Evolutionary conservation across 2,797 vertebrate genomes (phyloP).

Genomic region (Mastacembelus armatus): DNA sequence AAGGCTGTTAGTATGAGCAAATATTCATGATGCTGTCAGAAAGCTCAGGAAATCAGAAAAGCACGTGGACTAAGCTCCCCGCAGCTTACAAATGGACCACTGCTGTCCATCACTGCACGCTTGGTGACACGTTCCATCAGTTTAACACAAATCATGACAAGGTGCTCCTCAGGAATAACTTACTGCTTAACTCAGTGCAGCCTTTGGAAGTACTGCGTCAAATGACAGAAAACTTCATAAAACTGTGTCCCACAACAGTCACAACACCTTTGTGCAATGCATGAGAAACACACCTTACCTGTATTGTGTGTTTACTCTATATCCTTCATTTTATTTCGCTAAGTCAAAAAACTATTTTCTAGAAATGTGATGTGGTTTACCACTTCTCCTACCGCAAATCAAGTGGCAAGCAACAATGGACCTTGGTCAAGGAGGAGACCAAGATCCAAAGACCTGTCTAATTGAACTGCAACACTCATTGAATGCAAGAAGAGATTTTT

Average conservation of each 20-base stretch:
- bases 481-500: slow-evolving; percentile 44
- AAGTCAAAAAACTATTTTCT: slow-evolving; percentile 2
- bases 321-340: neutral
- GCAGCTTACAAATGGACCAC: slow-evolving; percentile 59
- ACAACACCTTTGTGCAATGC: neutral
- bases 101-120: slow-evolving; percentile 64
- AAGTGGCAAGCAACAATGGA: slow-evolving; percentile 7
- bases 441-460: slow-evolving; percentile 44
- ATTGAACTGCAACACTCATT: slow-evolving; percentile 41
- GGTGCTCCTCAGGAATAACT: slow-evolving; percentile 46
- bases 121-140: slow-evolving; percentile 64
- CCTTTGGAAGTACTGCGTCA: slow-evolving; percentile 14
- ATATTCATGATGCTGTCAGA: slow-evolving; percentile 73
- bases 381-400: slow-evolving; percentile 18
- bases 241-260: neutral
- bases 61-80: slow-evolving; percentile 67
- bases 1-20: slow-evolving; percentile 43
- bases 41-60: slow-evolving; percentile 69
- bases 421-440: slow-evolving; percentile 20
- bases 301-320: neutral
- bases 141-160: slow-evolving; percentile 65
- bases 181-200: slow-evolving; percentile 34
- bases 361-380: neutral
- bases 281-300: neutral
- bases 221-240: slow-evolving; percentile 14